Conservation (phyloP, 92 coral and sea anemone genomes). For the Paramuricea clavata region DNA sequence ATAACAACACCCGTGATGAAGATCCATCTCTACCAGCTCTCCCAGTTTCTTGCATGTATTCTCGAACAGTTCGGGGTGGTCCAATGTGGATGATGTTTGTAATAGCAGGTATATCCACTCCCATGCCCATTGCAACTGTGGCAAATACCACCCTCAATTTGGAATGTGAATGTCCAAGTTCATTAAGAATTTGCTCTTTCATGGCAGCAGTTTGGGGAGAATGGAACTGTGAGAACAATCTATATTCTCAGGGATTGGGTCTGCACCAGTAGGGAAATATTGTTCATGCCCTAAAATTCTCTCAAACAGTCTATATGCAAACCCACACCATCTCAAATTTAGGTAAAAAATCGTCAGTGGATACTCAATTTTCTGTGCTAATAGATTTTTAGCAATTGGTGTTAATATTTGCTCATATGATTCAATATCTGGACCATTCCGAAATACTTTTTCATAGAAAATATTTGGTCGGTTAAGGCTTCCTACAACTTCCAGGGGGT, state of each 20-base stretch:
- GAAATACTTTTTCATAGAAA: constrained; percentile 35
- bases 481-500: constrained; percentile 43
- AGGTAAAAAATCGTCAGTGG: constrained; percentile 41
- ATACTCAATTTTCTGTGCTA: not conserved
- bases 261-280: constrained; percentile 15
- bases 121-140: constrained; percentile 59
- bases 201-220: constrained; percentile 46
- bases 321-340: constrained; percentile 43
- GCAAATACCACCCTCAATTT: constrained; percentile 41
- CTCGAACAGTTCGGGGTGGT: constrained; percentile 34
- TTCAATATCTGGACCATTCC: constrained; percentile 25
- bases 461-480: constrained; percentile 42
- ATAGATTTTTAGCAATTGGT: constrained; percentile 38
- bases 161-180: constrained; percentile 20
- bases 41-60: constrained; percentile 50
- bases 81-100: constrained; percentile 50
- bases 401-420: constrained; percentile 23
- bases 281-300: constrained; percentile 17
- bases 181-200: constrained; percentile 41
- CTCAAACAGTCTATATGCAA: constrained; percentile 42
- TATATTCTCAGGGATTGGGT: constrained; percentile 41
- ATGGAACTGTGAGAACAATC: constrained; percentile 50
- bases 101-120: constrained; percentile 52
- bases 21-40: constrained; percentile 56
- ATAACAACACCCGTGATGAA: constrained; percentile 25